phyloP scores from a whole-genome alignment of 2,113 vertebrate species.

The Campylorhamphus procurvoides region DNA sequence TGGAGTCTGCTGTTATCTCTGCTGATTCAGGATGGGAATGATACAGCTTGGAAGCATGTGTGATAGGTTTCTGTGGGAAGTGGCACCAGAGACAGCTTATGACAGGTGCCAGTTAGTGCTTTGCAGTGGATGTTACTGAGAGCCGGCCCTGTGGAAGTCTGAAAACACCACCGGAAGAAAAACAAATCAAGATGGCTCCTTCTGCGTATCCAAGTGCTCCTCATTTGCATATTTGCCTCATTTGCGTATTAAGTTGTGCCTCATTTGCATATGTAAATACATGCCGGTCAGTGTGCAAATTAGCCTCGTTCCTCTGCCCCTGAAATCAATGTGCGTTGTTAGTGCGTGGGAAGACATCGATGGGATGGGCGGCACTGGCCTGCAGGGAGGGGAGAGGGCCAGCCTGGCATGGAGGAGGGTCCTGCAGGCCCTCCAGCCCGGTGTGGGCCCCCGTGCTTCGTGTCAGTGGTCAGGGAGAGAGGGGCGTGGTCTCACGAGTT shows the following conservation, averaged over 20 bases:
- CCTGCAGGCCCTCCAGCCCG: not conserved
- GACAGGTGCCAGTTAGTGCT: not conserved
- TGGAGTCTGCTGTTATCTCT: not conserved
- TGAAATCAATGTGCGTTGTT: not conserved
- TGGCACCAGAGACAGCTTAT: not conserved
- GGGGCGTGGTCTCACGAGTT: conserved; percentile 75
- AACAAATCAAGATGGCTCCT: conserved; percentile 25
- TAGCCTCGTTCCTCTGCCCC: conserved; percentile 51
- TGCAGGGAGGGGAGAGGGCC: not conserved
- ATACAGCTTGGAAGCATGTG: not conserved
- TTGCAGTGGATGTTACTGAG: not conserved
- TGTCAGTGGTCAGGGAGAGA: conserved; percentile 59
- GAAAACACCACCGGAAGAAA: not conserved
- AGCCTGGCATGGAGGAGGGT: not conserved
- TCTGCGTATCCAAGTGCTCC: conserved; percentile 52
- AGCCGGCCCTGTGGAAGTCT: not conserved
- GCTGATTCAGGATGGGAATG: conserved; percentile 18
- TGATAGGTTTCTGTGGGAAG: not conserved
- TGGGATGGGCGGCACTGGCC: not conserved
- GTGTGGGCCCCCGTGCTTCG: conserved; percentile 35
- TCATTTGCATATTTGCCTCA: conserved; percentile 57
- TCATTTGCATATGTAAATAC: conserved; percentile 72
- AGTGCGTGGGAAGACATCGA: not conserved
- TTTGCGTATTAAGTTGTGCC: conserved; percentile 52
- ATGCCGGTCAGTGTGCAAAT: conserved; percentile 70